A percentile compares a stretch with the other conserved stretches of the same genome.
phyloP scores from a whole-genome alignment of 2,888 invertebrate genomes.

The Synergus itoensis region DNA sequence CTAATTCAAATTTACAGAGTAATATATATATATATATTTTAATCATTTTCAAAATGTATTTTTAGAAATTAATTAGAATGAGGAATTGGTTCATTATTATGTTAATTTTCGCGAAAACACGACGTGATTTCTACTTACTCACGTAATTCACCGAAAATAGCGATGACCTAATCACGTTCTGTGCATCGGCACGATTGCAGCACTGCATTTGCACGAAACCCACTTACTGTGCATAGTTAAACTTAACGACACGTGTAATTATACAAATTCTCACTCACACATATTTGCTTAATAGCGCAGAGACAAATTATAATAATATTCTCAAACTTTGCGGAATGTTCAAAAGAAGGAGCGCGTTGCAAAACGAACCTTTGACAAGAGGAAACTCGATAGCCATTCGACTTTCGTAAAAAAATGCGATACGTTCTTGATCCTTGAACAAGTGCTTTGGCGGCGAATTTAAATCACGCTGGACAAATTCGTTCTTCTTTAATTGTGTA shows the following conservation, averaged over 20 bases:
- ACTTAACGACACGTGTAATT: background rate
- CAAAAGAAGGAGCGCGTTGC: background rate
- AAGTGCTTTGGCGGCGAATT: background rate
- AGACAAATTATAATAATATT: background rate
- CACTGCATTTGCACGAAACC: slow-evolving; percentile 9
- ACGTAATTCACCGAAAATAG: slow-evolving; percentile 7
- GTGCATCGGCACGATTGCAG: slow-evolving; percentile 2
- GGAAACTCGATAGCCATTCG: background rate
- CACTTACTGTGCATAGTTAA: background rate
- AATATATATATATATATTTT: background rate
- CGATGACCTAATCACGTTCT: slow-evolving; percentile 15
- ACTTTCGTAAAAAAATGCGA: background rate
- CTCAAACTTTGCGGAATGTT: background rate
- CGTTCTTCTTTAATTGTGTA: background rate
- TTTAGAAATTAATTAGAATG: background rate
- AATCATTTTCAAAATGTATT: background rate
- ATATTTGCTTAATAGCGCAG: background rate
- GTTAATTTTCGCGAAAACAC: background rate
- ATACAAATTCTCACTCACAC: background rate
- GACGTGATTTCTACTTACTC: slow-evolving; percentile 1
- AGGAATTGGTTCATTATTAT: background rate
- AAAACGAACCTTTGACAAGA: background rate
- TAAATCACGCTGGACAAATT: background rate
- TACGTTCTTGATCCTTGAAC: background rate
- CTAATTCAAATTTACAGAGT: background rate